phyloP scores from a whole-genome alignment of 2,113 vertebrate species.

The Cairina moschata region DNA sequence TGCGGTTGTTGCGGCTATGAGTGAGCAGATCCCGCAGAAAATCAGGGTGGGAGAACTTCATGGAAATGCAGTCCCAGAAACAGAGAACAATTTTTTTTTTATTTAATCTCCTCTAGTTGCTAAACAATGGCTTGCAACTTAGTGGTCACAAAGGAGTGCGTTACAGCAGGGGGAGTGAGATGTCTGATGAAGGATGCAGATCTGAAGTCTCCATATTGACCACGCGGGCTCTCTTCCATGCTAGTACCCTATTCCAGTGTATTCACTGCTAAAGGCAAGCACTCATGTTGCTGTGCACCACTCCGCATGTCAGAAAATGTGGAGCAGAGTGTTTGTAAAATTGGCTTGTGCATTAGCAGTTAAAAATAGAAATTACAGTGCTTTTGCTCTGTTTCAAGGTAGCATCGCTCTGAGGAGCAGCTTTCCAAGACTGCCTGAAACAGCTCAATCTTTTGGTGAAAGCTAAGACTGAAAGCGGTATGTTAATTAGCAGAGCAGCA shows the following conservation, averaged over 20 bases:
- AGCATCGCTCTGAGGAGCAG: not conserved
- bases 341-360: not conserved
- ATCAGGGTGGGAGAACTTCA: not conserved
- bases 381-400: not conserved
- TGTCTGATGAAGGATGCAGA: not conserved
- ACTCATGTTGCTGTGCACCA: accelerated
- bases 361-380: not conserved
- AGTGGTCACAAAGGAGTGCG: not conserved
- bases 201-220: not conserved
- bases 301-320: accelerated
- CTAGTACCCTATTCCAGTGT: not conserved
- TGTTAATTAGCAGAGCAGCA: conserved; percentile 41
- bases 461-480: not conserved
- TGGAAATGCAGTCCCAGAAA: not conserved
- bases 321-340: not conserved
- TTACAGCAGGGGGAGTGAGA: not conserved
- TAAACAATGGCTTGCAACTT: not conserved
- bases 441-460: conserved; percentile 20
- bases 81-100: accelerated
- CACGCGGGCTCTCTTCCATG: not conserved
- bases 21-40: not conserved
- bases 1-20: not conserved
- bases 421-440: not conserved
- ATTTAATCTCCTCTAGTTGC: not conserved
- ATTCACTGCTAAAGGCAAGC: not conserved